Conservation (phyloP, 2,113 vertebrate species). For the Platichthys stellatus region DNA sequence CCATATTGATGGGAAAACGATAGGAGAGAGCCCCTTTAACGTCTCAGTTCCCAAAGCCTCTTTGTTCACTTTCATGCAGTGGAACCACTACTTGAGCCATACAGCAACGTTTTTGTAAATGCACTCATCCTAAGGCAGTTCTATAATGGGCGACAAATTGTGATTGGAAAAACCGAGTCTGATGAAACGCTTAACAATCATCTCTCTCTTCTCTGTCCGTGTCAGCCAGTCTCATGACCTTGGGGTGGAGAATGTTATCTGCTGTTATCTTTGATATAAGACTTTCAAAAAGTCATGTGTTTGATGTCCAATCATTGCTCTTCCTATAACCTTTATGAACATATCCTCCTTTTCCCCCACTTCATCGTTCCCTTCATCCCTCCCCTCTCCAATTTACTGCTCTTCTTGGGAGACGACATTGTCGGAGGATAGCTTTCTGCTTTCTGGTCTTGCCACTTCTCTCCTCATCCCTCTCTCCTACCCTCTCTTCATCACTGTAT, state of each 20-base stretch:
- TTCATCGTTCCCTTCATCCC: background rate
- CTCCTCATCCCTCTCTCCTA: background rate
- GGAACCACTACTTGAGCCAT: background rate
- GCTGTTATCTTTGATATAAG: background rate
- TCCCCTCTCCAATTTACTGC: background rate
- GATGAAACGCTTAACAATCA: slow-evolving; percentile 22
- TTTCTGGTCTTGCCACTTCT: background rate
- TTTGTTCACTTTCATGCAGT: slow-evolving; percentile 4
- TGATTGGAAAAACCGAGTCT: background rate
- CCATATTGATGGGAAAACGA: too few species aligned
- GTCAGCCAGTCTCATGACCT: slow-evolving; percentile 40
- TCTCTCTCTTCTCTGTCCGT: slow-evolving; percentile 30
- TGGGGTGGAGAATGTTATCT: slow-evolving; percentile 40
- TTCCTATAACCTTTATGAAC: background rate
- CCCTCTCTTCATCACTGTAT: background rate
- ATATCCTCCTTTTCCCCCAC: background rate
- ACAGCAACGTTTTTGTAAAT: background rate
- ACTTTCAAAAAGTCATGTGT: slow-evolving; percentile 44
- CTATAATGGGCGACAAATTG: background rate
- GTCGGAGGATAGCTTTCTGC: background rate
- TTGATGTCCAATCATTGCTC: background rate
- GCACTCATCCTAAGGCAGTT: slow-evolving; percentile 2
- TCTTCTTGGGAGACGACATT: background rate
- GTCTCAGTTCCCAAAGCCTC: background rate
- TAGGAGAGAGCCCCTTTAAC: background rate